phyloP scores from a whole-genome alignment of 2,113 vertebrate species.

The Vulpes lagopus region DNA sequence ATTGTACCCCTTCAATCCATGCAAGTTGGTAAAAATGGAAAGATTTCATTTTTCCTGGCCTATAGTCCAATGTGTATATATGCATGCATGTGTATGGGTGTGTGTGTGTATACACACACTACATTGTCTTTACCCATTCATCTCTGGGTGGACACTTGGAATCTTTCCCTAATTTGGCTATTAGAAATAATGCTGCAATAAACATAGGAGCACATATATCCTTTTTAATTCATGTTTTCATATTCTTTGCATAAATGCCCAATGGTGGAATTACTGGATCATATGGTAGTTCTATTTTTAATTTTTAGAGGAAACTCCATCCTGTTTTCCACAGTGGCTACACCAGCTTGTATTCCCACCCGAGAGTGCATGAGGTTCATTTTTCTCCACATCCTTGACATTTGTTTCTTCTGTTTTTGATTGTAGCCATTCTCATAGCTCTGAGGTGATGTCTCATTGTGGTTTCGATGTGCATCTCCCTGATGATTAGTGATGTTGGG shows the following conservation, averaged over 20 bases:
- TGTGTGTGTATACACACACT: not conserved
- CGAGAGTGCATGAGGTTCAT: not conserved
- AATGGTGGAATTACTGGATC: not conserved
- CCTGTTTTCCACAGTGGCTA: not conserved
- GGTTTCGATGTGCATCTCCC: not conserved
- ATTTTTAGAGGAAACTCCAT: not conserved
- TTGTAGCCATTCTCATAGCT: not conserved
- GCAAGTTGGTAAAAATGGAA: not conserved
- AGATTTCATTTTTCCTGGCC: not conserved
- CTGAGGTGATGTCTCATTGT: not conserved
- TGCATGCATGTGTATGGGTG: not conserved
- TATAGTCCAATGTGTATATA: not conserved
- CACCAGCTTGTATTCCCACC: not conserved
- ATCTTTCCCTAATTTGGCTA: not conserved
- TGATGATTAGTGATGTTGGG: not conserved
- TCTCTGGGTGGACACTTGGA: not conserved
- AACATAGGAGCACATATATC: not conserved
- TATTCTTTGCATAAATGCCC: not conserved
- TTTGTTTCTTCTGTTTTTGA: not conserved
- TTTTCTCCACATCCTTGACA: not conserved
- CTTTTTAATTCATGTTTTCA: not conserved
- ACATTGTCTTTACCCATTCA: not conserved
- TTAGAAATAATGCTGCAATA: not conserved
- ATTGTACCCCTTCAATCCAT: not conserved
- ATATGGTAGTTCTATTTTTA: not conserved